These are phyloP conservation scores for Augochlorella aurata DNA, from an alignment of 2,888 invertebrate genomes.

Conservation along the genomic window DNA sequence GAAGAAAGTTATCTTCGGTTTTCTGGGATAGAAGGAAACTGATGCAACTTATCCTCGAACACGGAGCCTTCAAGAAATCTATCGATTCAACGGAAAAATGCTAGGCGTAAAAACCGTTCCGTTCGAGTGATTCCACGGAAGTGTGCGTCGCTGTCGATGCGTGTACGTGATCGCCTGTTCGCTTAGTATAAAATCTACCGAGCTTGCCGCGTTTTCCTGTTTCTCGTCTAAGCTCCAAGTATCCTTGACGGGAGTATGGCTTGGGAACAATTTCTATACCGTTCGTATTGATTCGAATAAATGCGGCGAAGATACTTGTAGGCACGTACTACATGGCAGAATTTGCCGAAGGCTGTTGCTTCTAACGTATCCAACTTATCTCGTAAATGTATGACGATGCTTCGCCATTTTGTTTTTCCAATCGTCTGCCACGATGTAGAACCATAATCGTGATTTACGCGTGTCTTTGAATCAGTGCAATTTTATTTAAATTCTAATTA, in stretches of 20 bases:
- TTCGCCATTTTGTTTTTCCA: not conserved
- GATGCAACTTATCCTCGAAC: slow-evolving; percentile 20
- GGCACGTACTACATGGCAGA: slow-evolving; percentile 6
- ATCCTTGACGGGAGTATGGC: slow-evolving; percentile 1
- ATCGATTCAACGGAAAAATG: slow-evolving; percentile 15
- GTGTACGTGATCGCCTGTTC: slow-evolving; percentile 33
- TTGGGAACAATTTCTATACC: slow-evolving; percentile 21
- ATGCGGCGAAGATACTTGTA: slow-evolving; percentile 14
- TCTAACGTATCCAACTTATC: not conserved
- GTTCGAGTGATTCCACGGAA: slow-evolving; percentile 17
- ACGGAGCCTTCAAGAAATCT: slow-evolving; percentile 8
- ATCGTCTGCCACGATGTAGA: not conserved
- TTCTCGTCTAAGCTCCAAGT: slow-evolving; percentile 31
- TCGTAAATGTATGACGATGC: not conserved
- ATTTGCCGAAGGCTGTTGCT: slow-evolving; percentile 3
- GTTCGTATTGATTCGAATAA: slow-evolving; percentile 35
- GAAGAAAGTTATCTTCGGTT: not conserved
- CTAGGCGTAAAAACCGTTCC: slow-evolving; percentile 25
- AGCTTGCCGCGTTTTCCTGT: slow-evolving; percentile 5
- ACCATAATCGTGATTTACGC: slow-evolving; percentile 30
- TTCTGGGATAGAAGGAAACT: slow-evolving; percentile 9
- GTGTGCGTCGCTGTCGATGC: not conserved
- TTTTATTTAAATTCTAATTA: slow-evolving; percentile 26
- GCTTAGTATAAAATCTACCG: slow-evolving; percentile 20
- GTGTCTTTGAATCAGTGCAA: slow-evolving; percentile 13